Evolutionary conservation across 92 coral and sea anemone species (phyloP).

Genomic region (Epizoanthus ramosus): DNA sequence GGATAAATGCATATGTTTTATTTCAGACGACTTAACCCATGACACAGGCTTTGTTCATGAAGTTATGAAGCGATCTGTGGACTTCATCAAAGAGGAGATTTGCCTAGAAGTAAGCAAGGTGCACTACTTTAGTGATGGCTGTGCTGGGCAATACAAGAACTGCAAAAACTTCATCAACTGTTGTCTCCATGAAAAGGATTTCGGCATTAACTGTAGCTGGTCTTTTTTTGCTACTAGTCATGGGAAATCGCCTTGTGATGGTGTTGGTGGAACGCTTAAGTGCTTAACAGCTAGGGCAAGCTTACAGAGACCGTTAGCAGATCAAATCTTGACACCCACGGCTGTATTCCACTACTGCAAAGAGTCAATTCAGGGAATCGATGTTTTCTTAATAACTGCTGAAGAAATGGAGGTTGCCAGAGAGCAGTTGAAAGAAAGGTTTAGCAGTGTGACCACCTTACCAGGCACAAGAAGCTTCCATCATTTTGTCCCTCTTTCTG

Average conservation of each 20-base stretch:
- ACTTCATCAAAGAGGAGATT: neutral
- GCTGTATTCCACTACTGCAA: conserved; percentile 17
- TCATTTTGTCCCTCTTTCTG: conserved; percentile 39
- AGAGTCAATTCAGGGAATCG: neutral
- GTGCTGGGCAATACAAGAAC: conserved; percentile 36
- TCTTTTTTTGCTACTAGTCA: conserved; percentile 40
- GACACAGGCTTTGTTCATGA: conserved; percentile 50
- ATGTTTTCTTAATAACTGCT: neutral
- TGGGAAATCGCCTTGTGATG: conserved; percentile 51
- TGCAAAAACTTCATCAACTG: conserved; percentile 27
- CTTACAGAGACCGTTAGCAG: conserved; percentile 11
- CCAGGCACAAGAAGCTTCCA: conserved; percentile 52
- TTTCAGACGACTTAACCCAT: conserved; percentile 51
- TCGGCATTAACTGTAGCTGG: neutral
- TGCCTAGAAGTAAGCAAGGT: neutral
- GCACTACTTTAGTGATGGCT: conserved; percentile 30
- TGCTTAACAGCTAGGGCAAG: conserved; percentile 35
- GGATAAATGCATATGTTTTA: conserved; percentile 54
- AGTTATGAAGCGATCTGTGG: conserved; percentile 47
- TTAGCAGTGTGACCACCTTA: conserved; percentile 31
- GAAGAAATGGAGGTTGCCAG: conserved; percentile 14
- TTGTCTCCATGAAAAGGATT: conserved; percentile 26
- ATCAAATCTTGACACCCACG: conserved; percentile 29
- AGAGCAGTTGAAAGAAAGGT: neutral
- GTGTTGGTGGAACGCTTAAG: conserved; percentile 35